Conservation (phyloP, 2,797 vertebrate species). For the Fundulus diaphanus region DNA sequence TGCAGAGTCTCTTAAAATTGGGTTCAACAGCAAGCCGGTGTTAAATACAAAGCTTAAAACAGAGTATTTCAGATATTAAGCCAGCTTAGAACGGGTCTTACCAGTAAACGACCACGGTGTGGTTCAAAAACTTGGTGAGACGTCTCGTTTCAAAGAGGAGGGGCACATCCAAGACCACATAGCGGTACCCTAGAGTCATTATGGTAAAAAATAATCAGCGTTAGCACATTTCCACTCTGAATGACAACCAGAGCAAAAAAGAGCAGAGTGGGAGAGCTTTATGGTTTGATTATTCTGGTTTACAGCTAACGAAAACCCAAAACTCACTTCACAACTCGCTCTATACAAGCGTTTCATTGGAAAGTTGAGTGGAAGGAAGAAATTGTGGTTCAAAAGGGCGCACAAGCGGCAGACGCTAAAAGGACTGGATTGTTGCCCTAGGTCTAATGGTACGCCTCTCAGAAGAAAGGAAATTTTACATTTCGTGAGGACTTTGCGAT, state of each 20-base stretch:
- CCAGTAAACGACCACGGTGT: slow-evolving; percentile 96
- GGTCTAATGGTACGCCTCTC: too few species aligned
- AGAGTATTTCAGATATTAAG: slow-evolving; percentile 15
- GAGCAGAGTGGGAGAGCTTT: background rate
- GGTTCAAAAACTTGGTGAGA: slow-evolving; percentile 89
- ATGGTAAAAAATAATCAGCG: slow-evolving; percentile 24
- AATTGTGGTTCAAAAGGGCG: background rate
- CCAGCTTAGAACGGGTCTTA: slow-evolving; percentile 70
- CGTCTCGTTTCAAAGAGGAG: slow-evolving; percentile 93
- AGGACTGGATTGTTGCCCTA: too few species aligned
- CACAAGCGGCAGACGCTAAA: background rate
- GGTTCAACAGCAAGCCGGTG: slow-evolving; percentile 29
- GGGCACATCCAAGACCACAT: slow-evolving; percentile 95
- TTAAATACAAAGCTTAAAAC: slow-evolving; percentile 32
- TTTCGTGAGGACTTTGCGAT: background rate
- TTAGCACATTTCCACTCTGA: slow-evolving; percentile 21
- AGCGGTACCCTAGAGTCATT: slow-evolving; percentile 87
- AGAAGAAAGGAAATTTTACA: background rate
- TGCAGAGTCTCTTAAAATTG: too few species aligned
- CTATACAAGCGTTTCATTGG: background rate
- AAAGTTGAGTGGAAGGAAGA: background rate
- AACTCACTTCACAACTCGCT: background rate
- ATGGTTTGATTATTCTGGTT: background rate
- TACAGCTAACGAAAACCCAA: background rate
- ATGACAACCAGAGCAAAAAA: slow-evolving; percentile 5